Evolutionary conservation across 2,797 vertebrate species (phyloP), one percentile per base, ranked within the genome.

Genomic region (Xenopus petersii): DNA sequence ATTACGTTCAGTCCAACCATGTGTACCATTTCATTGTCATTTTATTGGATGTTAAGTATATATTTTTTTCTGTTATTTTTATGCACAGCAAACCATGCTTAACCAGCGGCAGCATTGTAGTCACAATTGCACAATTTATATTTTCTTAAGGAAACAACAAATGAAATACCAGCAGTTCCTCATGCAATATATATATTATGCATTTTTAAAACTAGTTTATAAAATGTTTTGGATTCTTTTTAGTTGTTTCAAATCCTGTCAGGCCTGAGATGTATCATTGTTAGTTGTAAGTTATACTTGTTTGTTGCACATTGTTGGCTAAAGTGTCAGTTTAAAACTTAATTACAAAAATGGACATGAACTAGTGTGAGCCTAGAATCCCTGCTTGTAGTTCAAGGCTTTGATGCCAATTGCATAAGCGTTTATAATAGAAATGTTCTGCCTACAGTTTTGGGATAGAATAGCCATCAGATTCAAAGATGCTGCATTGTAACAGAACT

Each of bases 101-200:
- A 93, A 91, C 89, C 93, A 93, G 94, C 91, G 88, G 93, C 94
- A 21, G 94, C 92, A 93, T 93, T 94, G 93, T 97, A 97, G 95
- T 95, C 94, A 95, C 92, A 94, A 91, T 95, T 93, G 94, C 95
- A 98, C 96, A 97, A 95, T 96, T 95, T 92, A 89, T 97, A 97
- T 98, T 98, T 98, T 98, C 96, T 94, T 97, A 97, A 96, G 89
- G 81, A 86, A 74, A 55, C 49, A 84, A 77, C 54, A 80, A 82
- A 51, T 51, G 15, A 12, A 84, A 94, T 94, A 96, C 95, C 95
- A 97, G 95, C 95, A 97, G 93, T 94, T 91, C 89, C 84, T 96
- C 95, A 93, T 91, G 90, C 91, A 93, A 92, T 93, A 96, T 95
- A 26, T 26, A 51, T 12, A 95, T 95, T 91, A 92, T 92, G 91